Evolutionary conservation across 2,797 vertebrate genomes (phyloP), one percentile per base, ranked within the genome.

Genomic region (Chrosomus eos): DNA sequence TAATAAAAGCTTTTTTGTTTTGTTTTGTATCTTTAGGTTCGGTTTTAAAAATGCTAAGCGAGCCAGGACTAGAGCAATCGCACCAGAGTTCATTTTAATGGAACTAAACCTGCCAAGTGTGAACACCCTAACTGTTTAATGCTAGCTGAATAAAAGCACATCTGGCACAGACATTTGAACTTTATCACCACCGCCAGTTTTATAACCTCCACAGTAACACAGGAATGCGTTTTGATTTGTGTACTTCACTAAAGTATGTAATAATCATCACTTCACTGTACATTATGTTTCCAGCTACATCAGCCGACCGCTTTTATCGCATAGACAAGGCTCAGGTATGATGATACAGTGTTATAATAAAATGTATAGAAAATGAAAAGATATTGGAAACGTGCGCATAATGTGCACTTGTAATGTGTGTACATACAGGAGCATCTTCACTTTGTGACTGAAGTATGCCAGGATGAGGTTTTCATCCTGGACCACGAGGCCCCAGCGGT

Each of bases 281-380:
- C 28, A 31, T 80, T 53, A 6, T 67, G 64, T 92, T 88, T 86
- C 19, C 92, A 99, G 98, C 98, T 87, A 99, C 98, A 68, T 99
- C 98, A 89, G 95, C 97, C 75, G 98, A 99, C 91, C 97, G 97
- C 77, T 99, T 99, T 93, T 99, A 99, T 89, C 97, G 97, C 88
- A 99, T 99, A 85, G 97, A 99, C 94, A 98, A 99, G 93, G 97
- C 98, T 95, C 98, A 99, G 98, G 98, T 99, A 94, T 90, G 93
- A 31, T n/a, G n/a, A 60, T 3, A 18, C 23, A 0, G 26, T 8
- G 1, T 21, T n/a, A 40, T 23, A 38, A 38, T 58, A n/a, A n/a
- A n/a, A 38, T 76, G 14, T n/a, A 64, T 2, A 48, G 28, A 31
- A 31, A 16, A 13, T 19, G 0, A 43, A 43, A 77, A 4, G 5